A percentile compares a stretch with the other conserved stretches of the same genome.
Evolutionary conservation across 2,797 vertebrate species (phyloP).

Genomic region (Gephyroberyx darwinii): DNA sequence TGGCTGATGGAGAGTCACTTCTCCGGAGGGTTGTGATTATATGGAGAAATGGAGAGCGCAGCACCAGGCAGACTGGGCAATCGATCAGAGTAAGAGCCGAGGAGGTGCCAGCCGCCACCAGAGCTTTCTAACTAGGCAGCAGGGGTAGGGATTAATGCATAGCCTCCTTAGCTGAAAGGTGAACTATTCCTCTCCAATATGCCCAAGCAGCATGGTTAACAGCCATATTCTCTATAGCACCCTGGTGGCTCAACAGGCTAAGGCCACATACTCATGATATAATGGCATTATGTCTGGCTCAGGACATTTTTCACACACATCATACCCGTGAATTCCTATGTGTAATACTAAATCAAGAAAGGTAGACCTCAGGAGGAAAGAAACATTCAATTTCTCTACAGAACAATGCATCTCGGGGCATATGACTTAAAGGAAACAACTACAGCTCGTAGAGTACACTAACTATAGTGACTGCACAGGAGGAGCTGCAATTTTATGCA

Average conservation of each 20-base stretch:
- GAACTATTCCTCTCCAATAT: slow-evolving; percentile 43
- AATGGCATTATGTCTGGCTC: not conserved
- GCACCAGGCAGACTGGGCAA: slow-evolving; percentile 53
- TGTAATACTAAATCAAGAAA: not conserved
- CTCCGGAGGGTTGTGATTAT: slow-evolving; percentile 70
- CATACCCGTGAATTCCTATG: not conserved
- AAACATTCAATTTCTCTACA: not conserved
- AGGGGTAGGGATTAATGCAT: slow-evolving; percentile 47
- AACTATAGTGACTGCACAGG: no score
- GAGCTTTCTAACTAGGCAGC: slow-evolving; percentile 50
- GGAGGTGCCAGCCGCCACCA: slow-evolving; percentile 42
- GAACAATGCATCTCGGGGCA: not conserved
- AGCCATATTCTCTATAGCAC: slow-evolving; percentile 14
- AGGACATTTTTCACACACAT: not conserved
- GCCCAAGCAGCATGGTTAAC: slow-evolving; percentile 12
- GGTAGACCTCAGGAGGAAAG: not conserved
- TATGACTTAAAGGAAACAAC: not conserved
- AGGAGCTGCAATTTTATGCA: not conserved
- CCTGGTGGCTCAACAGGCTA: not conserved
- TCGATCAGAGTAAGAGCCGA: slow-evolving; percentile 59
- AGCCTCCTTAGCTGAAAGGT: slow-evolving; percentile 32
- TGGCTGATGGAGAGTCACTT: slow-evolving; percentile 69
- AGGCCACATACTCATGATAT: not conserved
- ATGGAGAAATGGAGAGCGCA: slow-evolving; percentile 65
- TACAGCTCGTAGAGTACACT: not conserved